A percentile compares a stretch with the other conserved stretches of the same genome.
phyloP scores from a whole-genome alignment of 2,888 invertebrate species.

The Drosophila formosana region DNA sequence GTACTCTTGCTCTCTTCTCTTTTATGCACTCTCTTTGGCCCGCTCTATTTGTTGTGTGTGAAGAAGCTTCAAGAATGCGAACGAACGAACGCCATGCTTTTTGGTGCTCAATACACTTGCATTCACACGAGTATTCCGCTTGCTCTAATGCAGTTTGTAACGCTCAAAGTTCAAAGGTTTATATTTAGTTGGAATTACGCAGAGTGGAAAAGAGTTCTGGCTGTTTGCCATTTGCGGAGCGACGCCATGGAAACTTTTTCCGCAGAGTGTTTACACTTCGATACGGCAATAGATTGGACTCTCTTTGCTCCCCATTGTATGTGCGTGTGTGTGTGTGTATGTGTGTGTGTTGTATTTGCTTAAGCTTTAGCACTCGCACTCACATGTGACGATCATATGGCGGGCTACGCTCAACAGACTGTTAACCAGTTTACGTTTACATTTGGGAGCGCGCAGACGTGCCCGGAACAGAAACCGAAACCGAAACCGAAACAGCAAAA shows the following conservation, averaged over 20 bases:
- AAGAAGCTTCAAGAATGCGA: constrained; percentile 59
- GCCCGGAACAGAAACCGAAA: constrained; percentile 53
- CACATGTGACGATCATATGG: constrained; percentile 63
- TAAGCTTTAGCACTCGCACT: constrained; percentile 67
- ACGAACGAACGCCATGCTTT: constrained; percentile 32
- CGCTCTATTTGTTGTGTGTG: constrained; percentile 30
- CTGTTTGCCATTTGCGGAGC: constrained; percentile 12
- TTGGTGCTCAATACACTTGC: constrained; percentile 40
- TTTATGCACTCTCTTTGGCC: constrained; percentile 11
- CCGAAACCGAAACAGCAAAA: constrained; percentile 7
- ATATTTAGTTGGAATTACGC: background rate
- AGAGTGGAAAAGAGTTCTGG: background rate
- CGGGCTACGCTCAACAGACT: constrained; percentile 58
- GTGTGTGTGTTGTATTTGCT: constrained; percentile 55
- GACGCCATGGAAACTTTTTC: constrained; percentile 25
- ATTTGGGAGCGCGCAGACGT: constrained; percentile 73
- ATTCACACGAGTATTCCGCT: constrained; percentile 25
- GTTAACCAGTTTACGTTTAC: constrained; percentile 77
- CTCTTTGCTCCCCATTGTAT: constrained; percentile 32
- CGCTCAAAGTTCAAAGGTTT: background rate
- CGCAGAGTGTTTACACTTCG: constrained; percentile 62
- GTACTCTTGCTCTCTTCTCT: constrained; percentile 6
- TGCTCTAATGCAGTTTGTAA: constrained; percentile 21
- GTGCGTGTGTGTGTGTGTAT: background rate
- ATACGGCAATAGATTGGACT: constrained; percentile 53